Evolutionary conservation across 2,888 invertebrate species (phyloP).

Genomic region (Gisinianus flammeolus): DNA sequence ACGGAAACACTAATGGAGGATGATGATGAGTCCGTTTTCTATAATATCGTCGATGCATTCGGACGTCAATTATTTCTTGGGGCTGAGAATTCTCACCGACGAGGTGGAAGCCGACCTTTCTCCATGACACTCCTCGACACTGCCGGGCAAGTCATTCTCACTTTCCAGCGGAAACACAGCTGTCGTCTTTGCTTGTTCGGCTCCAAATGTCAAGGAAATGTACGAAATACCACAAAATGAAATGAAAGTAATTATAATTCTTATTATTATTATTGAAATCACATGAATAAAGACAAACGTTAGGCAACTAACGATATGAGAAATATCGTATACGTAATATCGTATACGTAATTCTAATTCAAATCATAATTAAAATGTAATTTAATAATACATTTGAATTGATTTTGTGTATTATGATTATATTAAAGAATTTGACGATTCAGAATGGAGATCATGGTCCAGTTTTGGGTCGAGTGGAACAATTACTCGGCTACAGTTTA

Average conservation of each 20-base stretch:
- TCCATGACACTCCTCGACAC: not conserved
- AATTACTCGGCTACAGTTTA: not conserved
- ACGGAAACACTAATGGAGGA: not conserved
- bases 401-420: too few relatives aligned
- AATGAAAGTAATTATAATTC: too few relatives aligned
- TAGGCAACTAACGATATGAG: too few relatives aligned
- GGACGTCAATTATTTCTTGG: not conserved
- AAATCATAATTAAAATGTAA: too few relatives aligned
- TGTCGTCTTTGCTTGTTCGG: constrained; percentile 2
- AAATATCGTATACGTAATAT: too few relatives aligned
- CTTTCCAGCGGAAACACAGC: not conserved
- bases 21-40: not conserved
- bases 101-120: constrained; percentile 12
- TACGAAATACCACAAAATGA: not conserved
- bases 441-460: not conserved
- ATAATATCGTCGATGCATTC: constrained; percentile 18
- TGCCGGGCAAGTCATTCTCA: not conserved
- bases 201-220: constrained; percentile 7
- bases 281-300: too few relatives aligned
- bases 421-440: too few relatives aligned
- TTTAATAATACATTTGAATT: too few relatives aligned
- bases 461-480: not conserved
- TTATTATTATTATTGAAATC: too few relatives aligned
- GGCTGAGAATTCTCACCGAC: not conserved
- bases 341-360: too few relatives aligned